Percentiles rank a stretch among this genome's conserved stretches.
These are phyloP conservation scores for Gorsachius goisagi DNA, from an alignment of 2,113 vertebrate genomes.

Conservation along the genomic window DNA sequence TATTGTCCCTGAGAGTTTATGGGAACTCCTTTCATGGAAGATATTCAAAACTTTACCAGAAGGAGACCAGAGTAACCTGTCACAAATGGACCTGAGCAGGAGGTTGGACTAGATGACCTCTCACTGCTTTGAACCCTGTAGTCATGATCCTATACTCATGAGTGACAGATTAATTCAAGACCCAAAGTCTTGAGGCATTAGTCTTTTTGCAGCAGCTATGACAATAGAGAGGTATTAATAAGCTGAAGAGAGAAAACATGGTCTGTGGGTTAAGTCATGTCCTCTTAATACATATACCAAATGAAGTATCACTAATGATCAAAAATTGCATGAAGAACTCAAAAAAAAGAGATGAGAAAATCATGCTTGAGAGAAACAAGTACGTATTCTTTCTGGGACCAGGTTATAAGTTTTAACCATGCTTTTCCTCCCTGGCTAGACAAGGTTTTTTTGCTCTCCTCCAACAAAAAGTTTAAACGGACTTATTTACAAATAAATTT, in stretches of 20 bases:
- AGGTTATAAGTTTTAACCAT: neutral
- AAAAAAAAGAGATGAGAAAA: neutral
- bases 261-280: neutral
- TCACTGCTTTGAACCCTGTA: neutral
- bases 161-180: neutral
- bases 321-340: neutral
- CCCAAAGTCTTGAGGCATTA: neutral
- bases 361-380: neutral
- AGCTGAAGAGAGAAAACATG: neutral
- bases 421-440: neutral
- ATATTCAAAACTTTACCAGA: neutral
- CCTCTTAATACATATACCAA: neutral
- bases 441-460: neutral
- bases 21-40: neutral
- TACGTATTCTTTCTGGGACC: neutral
- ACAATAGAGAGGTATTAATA: neutral
- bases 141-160: neutral
- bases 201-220: neutral
- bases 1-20: neutral
- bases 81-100: neutral
- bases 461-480: neutral
- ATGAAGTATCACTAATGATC: neutral
- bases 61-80: neutral
- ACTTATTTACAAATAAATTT: neutral
- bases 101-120: neutral